These are phyloP conservation scores for Oeneis ivallda DNA, from an alignment of 2,888 invertebrate species.

Conservation along the genomic window DNA sequence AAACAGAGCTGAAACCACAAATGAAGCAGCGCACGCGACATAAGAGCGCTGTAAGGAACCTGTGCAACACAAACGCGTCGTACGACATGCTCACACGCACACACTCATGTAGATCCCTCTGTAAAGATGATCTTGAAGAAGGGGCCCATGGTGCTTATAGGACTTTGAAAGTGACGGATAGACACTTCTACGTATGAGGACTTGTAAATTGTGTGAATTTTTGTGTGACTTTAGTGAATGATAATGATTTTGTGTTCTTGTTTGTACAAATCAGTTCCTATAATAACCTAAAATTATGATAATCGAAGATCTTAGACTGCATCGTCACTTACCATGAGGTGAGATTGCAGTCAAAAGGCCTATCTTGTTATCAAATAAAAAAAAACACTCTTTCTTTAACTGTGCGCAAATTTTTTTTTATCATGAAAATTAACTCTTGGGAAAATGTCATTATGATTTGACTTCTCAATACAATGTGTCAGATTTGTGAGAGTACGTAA, in stretches of 20 bases:
- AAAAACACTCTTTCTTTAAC: no score
- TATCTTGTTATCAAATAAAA: no score
- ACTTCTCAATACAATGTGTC: no score
- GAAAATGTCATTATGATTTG: no score
- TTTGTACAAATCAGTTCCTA: conserved; percentile 10
- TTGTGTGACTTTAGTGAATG: neutral
- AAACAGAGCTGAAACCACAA: conserved; percentile 70
- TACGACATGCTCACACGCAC: conserved; percentile 70
- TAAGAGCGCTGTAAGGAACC: conserved; percentile 55
- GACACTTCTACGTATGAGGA: conserved; percentile 50
- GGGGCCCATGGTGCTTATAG: conserved; percentile 69
- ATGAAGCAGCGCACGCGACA: conserved; percentile 51
- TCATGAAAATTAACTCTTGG: no score
- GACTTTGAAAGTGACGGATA: conserved; percentile 61
- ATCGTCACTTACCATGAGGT: no score
- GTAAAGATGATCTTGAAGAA: conserved; percentile 65
- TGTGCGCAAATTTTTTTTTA: no score
- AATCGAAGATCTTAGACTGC: no score
- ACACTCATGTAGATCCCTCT: conserved; percentile 66
- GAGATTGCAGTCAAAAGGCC: no score
- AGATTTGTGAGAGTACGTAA: no score
- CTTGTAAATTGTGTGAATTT: neutral
- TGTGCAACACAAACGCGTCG: conserved; percentile 58
- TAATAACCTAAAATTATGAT: no score
- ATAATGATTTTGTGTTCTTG: neutral